Base-by-base conservation (phyloP, 2,888 invertebrate genomes). In the Ichneumon xanthorius region DNA sequence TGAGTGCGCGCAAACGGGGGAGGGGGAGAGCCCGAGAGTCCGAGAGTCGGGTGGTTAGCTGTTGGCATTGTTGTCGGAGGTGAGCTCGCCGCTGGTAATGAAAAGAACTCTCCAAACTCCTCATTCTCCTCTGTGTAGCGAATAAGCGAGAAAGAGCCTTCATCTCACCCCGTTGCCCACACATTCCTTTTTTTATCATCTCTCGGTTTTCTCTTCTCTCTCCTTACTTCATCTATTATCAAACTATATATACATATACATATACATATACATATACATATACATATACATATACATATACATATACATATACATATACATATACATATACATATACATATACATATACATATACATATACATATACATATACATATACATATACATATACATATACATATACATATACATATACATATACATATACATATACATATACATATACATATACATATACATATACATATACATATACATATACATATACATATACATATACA, bases 91-190 rank as follows among this genome's bases (percentile, higher is more conserved):
- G 85, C 87, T 88, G 87, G 86, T 91, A 91, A 92, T 92, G 91
- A 92, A 92, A 90, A 91, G 90, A 92, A 91, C 58, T 58, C 91
- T 90, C 88, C 86, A 89, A 91, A 90, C 90, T 89, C 88, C 80
- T 87, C 58, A 19, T 16, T 89, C 87, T 63, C 87, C 88, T 89
- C 82, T 84, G 86, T 87, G 82, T 76, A 68, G 71, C 33, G 76
- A 58, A 58, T 22, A 58, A 58, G 58, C 58, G 58, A 58, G 26
- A 58, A 80, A 80, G 70, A 75, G 58, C 45, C 37, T 84, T 63
- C 73, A 50, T 50, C 70, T 73, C 72, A 76, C 63, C 40, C 45
- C 72, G 67, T 76, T 76, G 48, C 68, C 22, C 85, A 70, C 84
- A 78, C 77, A 84, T 78, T 82, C 89, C 83, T 88, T 86, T 86